Evolutionary conservation across 2,113 vertebrate species (phyloP).

Genomic region (Brachypteracias leptosomus): DNA sequence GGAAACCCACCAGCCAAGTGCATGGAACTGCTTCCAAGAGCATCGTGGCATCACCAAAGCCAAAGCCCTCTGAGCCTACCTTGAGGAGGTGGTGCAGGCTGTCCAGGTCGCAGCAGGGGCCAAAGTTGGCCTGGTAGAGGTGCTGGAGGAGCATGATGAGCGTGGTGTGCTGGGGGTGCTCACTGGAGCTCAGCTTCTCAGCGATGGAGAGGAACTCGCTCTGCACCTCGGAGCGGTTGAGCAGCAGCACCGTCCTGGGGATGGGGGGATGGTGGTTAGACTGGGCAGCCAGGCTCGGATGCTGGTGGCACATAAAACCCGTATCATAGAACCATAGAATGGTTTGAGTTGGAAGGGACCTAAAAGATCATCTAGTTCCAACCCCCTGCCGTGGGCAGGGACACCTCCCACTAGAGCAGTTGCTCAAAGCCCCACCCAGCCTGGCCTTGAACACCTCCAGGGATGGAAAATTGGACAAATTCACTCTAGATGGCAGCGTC

Average conservation of each 20-base stretch:
- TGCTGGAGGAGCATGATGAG: conserved; percentile 85
- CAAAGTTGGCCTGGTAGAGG: conserved; percentile 87
- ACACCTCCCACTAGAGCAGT: background rate
- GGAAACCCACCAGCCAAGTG: background rate
- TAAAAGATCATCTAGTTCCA: background rate
- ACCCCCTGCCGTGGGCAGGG: no score
- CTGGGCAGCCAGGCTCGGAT: rapidly evolving
- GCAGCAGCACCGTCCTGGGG: conserved; percentile 88
- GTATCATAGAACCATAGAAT: background rate
- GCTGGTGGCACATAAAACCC: background rate
- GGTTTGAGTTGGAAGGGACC: background rate
- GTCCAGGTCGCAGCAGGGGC: conserved; percentile 78
- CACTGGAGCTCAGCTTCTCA: conserved; percentile 76
- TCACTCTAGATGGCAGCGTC: background rate
- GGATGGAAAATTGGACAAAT: background rate
- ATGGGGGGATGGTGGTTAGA: background rate
- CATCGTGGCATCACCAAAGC: rapidly evolving
- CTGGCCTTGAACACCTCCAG: background rate
- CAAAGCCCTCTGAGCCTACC: conserved; percentile 52
- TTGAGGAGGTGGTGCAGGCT: conserved; percentile 78
- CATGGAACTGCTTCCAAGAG: rapidly evolving
- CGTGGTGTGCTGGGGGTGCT: conserved; percentile 69
- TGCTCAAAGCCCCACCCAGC: background rate
- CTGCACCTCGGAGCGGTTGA: conserved; percentile 88
- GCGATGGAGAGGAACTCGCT: conserved; percentile 86